phyloP scores from a whole-genome alignment of 2,113 vertebrate species.

The Periophthalmus modestus region DNA sequence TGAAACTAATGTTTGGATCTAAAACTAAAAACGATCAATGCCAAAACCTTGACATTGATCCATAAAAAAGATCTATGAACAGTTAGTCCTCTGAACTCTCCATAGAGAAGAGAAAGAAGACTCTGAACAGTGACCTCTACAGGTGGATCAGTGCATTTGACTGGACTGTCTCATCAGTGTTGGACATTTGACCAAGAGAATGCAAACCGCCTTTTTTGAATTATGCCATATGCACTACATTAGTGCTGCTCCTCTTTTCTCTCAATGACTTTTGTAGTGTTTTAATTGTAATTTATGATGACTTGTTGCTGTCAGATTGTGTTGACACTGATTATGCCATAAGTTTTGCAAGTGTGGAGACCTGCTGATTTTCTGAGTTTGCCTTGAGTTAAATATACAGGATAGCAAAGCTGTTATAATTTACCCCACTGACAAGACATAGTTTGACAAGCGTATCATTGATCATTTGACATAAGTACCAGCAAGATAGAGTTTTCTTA shows the following conservation, averaged over 20 bases:
- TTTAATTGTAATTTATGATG: slow-evolving; percentile 78
- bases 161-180: slow-evolving; percentile 53
- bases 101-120: slow-evolving; percentile 7
- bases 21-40: too few species aligned
- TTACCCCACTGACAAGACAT: slow-evolving; percentile 1
- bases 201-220: slow-evolving; percentile 52
- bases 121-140: slow-evolving; percentile 26
- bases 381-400: slow-evolving; percentile 47
- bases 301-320: slow-evolving; percentile 73
- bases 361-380: slow-evolving; percentile 65
- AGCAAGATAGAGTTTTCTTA: slow-evolving; percentile 49
- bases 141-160: slow-evolving; percentile 28
- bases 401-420: slow-evolving; percentile 34
- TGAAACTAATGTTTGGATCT: not conserved
- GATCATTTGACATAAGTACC: slow-evolving; percentile 14
- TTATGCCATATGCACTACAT: slow-evolving; percentile 89
- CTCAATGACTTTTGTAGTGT: slow-evolving; percentile 88
- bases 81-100: slow-evolving; percentile 16
- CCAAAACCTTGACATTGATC: not conserved
- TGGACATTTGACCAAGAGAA: slow-evolving; percentile 53
- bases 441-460: not conserved
- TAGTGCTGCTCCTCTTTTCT: slow-evolving; percentile 88
- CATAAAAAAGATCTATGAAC: not conserved
- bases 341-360: slow-evolving; percentile 68
- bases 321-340: slow-evolving; percentile 69